Base-by-base conservation (phyloP, 1,140 invertebrate genomes). In the Theocolax elegans region DNA sequence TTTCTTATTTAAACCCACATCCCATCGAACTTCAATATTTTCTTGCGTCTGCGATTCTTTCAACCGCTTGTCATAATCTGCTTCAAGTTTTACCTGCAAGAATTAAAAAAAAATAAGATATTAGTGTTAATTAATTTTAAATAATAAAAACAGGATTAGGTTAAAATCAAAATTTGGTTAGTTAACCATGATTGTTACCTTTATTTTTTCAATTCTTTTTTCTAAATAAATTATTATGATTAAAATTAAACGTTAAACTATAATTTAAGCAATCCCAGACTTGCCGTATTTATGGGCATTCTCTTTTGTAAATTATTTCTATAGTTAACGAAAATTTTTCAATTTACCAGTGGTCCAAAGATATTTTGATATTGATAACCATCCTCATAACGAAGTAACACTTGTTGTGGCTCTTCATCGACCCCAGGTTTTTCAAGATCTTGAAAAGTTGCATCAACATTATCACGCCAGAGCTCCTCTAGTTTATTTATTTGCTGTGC, bases 41-140 rank as follows among this genome's bases (percentile, higher is more conserved):
- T 99, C 97, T 83, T 99, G 97, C 0, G 97, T 99, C 81, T 99
- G 97, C 0, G 96, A 97, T 83, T 99, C 98, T 83, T 99, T 99
- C 38, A 99, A 84, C 65, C 97, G 93, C 79, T 97, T 97, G 83
- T 99, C 98, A 84, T 99, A 99, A 78, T 99, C 97, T 0, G 98
- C 97, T 87, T 99, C 98, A 40, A 99, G 86, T 81, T 98, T 97
- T 0, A 99, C 96, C 67, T 69, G 2, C 21, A 27, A 6, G 12
- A 23, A 9, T 8, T 23, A 51, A 8, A 51, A 23, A 54, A 54
- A n/a, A 2, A 54, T 13, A 8, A 3, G 15, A 8, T 9, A 44
- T 15, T 35, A 3, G 7, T 44, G 10, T 44, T 6, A 15, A 9
- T 44, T 44, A 44, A 31, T 1, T 13, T 7, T 12, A 15, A 51